A percentile compares a stretch with the other conserved stretches of the same genome.
These are phyloP conservation scores for Vanessa tameamea DNA, from an alignment of 1,140 invertebrate species.

Conservation along the genomic window DNA sequence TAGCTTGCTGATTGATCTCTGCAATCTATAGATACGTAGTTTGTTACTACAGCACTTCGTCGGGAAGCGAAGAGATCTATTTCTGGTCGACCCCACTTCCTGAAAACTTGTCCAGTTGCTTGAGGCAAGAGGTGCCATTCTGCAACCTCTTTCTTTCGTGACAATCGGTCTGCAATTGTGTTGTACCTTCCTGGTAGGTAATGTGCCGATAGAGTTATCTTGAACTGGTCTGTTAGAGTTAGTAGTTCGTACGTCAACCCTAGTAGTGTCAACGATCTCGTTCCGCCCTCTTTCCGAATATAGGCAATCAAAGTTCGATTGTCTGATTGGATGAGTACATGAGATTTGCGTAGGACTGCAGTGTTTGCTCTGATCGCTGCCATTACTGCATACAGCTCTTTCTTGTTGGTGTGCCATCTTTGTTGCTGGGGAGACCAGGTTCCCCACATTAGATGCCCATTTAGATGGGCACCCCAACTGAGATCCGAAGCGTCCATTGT, in stretches of 20 bases:
- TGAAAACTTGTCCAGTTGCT: constrained; percentile 31
- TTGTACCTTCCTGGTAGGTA: constrained; percentile 21
- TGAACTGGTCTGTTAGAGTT: background rate
- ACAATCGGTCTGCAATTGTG: no score
- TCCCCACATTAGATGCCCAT: constrained; percentile 27
- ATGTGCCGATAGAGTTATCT: constrained; percentile 17
- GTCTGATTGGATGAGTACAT: constrained; percentile 42
- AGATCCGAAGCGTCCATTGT: background rate
- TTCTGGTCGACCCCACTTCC: constrained; percentile 34
- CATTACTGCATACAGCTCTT: constrained; percentile 55
- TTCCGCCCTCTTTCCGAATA: constrained; percentile 33
- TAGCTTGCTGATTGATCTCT: constrained; percentile 25
- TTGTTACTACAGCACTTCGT: constrained; percentile 35
- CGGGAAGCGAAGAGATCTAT: constrained; percentile 44
- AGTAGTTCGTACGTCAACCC: constrained; percentile 21
- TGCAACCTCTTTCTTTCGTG: no score
- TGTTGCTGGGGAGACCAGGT: constrained; percentile 28
- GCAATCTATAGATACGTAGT: constrained; percentile 34
- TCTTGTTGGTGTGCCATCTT: constrained; percentile 57
- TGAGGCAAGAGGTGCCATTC: background rate
- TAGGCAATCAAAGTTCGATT: constrained; percentile 38
- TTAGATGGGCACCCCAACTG: background rate
- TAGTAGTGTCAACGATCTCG: constrained; percentile 18
- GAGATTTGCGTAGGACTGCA: constrained; percentile 18
- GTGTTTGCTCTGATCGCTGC: constrained; percentile 32